phyloP scores from a whole-genome alignment of 2,797 vertebrate species.

The Ispidina lecontei region DNA sequence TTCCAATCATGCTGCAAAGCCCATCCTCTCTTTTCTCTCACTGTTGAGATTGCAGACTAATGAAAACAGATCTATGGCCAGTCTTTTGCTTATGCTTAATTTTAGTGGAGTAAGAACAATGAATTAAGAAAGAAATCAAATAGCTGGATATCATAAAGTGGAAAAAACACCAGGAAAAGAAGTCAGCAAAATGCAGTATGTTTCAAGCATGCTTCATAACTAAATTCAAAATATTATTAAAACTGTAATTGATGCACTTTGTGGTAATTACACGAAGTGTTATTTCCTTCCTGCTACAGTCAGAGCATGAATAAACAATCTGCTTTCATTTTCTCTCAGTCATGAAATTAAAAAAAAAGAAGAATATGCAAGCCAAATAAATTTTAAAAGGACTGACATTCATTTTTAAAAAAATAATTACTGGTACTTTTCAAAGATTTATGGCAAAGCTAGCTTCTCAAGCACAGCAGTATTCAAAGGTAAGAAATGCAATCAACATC shows the following conservation, averaged over 20 bases:
- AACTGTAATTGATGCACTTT: conserved; percentile 52
- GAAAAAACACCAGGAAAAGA: conserved; percentile 3
- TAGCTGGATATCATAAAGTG: neutral
- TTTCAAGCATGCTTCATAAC: conserved; percentile 35
- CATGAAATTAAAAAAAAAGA: conserved; percentile 14
- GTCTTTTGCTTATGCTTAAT: neutral
- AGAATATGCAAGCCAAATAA: conserved; percentile 26
- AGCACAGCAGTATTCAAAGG: neutral
- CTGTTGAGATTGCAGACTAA: neutral
- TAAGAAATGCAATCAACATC: neutral
- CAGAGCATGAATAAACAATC: conserved; percentile 60
- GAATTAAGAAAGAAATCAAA: neutral
- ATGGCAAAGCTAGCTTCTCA: neutral
- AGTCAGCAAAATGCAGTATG: conserved; percentile 32
- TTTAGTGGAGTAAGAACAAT: neutral
- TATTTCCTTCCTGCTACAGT: conserved; percentile 61
- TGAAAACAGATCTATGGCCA: neutral
- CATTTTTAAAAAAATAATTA: neutral
- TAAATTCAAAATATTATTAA: conserved; percentile 63
- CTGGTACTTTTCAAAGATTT: neutral
- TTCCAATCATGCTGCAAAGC: neutral
- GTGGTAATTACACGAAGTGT: conserved; percentile 37
- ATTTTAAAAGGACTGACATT: neutral
- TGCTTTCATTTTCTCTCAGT: conserved; percentile 29
- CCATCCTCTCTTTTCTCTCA: neutral